Percentiles rank a stretch among this genome's conserved stretches.
Evolutionary conservation across 2,888 invertebrate species (phyloP).

Genomic region (Orthosia gracilis): DNA sequence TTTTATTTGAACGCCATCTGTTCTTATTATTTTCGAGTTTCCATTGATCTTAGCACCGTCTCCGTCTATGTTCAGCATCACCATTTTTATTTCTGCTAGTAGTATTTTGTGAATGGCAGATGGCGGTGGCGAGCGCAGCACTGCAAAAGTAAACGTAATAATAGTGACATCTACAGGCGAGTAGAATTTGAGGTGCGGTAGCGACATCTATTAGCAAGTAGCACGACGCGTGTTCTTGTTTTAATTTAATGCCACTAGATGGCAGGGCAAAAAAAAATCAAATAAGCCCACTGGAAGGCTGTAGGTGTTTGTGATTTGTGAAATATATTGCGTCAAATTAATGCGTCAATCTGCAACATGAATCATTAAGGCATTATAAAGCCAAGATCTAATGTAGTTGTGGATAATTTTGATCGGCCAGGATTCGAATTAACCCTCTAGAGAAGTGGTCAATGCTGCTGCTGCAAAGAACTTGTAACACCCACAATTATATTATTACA

Average conservation of each 20-base stretch:
- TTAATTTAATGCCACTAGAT: conserved; percentile 15
- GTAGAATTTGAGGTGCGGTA: conserved; percentile 36
- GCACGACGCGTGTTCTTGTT: neutral
- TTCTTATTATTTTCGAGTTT: neutral
- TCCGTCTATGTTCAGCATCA: conserved; percentile 9
- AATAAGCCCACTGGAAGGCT: neutral
- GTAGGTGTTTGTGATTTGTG: neutral
- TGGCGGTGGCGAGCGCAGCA: neutral
- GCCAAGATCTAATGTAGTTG: neutral
- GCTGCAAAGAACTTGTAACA: too few species aligned
- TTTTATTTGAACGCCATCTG: conserved; percentile 22
- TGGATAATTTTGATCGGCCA: neutral
- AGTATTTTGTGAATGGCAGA: neutral
- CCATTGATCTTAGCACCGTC: neutral
- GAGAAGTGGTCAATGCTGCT: neutral
- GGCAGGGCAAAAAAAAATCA: neutral
- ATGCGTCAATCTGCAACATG: neutral
- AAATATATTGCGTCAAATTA: neutral
- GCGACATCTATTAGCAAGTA: conserved; percentile 30
- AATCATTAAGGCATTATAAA: neutral
- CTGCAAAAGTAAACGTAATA: neutral
- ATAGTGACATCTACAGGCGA: conserved; percentile 63
- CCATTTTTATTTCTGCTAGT: neutral
- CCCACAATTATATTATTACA: too few species aligned
- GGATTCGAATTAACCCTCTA: too few species aligned